Base-by-base conservation (phyloP, 2,113 vertebrate genomes). In the Spea bombifrons region DNA sequence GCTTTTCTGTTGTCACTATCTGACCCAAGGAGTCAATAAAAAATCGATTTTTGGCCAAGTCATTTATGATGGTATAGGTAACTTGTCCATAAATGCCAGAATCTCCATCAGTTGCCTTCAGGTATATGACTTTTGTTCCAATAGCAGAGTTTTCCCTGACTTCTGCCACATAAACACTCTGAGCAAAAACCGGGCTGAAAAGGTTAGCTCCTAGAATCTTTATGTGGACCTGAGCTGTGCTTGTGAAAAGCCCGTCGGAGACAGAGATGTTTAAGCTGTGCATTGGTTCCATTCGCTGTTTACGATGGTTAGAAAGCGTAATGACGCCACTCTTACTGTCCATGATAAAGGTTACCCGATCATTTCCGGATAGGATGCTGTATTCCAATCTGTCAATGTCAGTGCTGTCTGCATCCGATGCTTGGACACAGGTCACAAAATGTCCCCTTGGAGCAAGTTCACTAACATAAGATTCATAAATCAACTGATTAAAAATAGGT, bases 371-470 rank as follows among this genome's bases (percentile, higher is more conserved):
- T 0, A 99, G 86, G 82, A 99, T 96, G 61, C 92, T 94, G 76
- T 99, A 99, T 48, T 95, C 93, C 81, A 99, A 82, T 8, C 92
- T 91, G 72, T 96, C 94, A 81, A 91, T 89, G 80, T 98, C 96
- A 0, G 95, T 96, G 79, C 92, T 94, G 85, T 99, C 97, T 0
- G 94, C 96, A 81, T 99, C 97, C 0, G 93, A 98, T 16, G 96
- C 97, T 86, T 98, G 96, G 43, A 99, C 92, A 0, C 96, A 97
- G 53, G 97, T 98, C 47, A 99, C 94, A 87, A 98, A 98, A 87
- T 99, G 96, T 61, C 95, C 96, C 9, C 92, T 92, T 17, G 96
- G 94, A 12, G 96, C 97, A 72, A 99, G 86, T 83, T 99, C 97
- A 1, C 95, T 97, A 48, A 99, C 94, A 0, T 96, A 96, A 0